Evolutionary conservation across 2,797 vertebrate genomes (phyloP).

Genomic region (Atherinosoma microstoma): DNA sequence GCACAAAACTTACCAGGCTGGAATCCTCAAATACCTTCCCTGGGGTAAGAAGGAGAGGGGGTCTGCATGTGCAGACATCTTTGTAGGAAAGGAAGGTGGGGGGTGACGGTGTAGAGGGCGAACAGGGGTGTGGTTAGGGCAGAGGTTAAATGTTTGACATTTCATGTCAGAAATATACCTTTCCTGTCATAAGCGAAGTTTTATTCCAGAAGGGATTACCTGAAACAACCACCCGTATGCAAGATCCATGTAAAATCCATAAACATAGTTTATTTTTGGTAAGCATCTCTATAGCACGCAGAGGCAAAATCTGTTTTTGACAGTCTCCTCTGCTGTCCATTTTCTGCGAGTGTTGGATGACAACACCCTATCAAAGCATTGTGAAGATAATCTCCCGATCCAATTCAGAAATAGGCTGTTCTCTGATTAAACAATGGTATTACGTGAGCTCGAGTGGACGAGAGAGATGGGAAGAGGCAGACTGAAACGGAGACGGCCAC

Average conservation of each 20-base stretch:
- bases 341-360: slow-evolving; percentile 33
- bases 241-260: slow-evolving; percentile 20
- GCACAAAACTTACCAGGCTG: slow-evolving; percentile 34
- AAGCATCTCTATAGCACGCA: background rate
- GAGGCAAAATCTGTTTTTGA: slow-evolving; percentile 19
- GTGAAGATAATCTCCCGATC: slow-evolving; percentile 55
- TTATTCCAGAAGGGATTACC: background rate
- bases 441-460: slow-evolving; percentile 22
- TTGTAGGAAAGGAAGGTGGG: slow-evolving; percentile 26
- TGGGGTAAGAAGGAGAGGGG: background rate
- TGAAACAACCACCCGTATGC: background rate
- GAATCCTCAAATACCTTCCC: slow-evolving; percentile 42
- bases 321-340: slow-evolving; percentile 15
- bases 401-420: slow-evolving; percentile 60
- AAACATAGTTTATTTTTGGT: slow-evolving; percentile 23
- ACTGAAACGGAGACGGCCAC: slow-evolving; percentile 49
- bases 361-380: slow-evolving; percentile 28
- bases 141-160: slow-evolving; percentile 16
- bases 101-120: background rate
- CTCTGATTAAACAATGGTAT: slow-evolving; percentile 58
- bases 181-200: background rate
- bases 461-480: slow-evolving; percentile 26
- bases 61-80: slow-evolving; percentile 23
- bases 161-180: slow-evolving; percentile 9
- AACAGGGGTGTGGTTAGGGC: slow-evolving; percentile 21